Conservation (phyloP, 2,797 vertebrate genomes). For the Agapornis canus region DNA sequence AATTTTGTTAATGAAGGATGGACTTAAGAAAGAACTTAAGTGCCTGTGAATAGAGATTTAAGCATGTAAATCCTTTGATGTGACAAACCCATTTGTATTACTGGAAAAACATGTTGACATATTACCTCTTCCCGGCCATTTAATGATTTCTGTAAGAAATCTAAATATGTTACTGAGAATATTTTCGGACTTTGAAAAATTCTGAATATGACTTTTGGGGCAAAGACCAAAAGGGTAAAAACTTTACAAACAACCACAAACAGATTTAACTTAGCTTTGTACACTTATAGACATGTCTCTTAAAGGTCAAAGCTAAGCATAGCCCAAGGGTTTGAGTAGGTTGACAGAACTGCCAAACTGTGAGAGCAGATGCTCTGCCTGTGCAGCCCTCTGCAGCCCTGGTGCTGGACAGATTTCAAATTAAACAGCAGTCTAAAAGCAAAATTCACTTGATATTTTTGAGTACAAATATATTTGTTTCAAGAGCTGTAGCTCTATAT, state of each 20-base stretch:
- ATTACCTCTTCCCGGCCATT: not conserved
- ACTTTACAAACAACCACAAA: not conserved
- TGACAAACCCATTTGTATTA: not conserved
- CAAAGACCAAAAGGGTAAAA: conserved; percentile 4
- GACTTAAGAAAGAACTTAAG: not conserved
- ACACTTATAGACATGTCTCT: not conserved
- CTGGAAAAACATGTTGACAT: not conserved
- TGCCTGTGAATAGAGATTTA: not conserved
- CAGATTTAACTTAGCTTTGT: conserved; percentile 32
- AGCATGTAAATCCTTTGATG: not conserved
- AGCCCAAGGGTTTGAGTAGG: conserved; percentile 31
- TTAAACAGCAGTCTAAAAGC: not conserved
- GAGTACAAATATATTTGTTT: not conserved
- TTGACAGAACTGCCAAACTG: conserved; percentile 1
- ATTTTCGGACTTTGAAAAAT: not conserved
- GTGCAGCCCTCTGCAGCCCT: not conserved
- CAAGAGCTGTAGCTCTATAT: not conserved
- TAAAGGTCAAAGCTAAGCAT: conserved; percentile 57
- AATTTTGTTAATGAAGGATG: not conserved
- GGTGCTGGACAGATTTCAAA: not conserved
- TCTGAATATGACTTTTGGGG: not conserved
- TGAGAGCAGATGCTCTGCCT: not conserved
- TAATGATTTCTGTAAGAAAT: not conserved
- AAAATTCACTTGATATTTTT: not conserved
- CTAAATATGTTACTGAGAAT: not conserved